Evolutionary conservation across 2,113 vertebrate species (phyloP).

Genomic region (Lucifuga dentata): DNA sequence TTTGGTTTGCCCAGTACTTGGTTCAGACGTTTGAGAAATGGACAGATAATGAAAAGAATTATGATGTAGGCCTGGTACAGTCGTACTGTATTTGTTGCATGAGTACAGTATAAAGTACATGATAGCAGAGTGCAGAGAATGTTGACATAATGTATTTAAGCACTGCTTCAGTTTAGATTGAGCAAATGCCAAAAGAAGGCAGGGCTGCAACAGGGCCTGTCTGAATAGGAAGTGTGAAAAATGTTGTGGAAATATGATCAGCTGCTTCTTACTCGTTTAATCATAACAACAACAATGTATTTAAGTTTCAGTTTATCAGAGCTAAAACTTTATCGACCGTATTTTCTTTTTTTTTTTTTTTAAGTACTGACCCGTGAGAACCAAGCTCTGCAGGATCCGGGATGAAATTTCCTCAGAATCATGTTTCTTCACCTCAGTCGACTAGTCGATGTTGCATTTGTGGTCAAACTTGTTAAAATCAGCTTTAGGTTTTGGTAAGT

Average conservation of each 20-base stretch:
- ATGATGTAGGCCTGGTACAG: too few species aligned
- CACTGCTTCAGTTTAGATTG: slow-evolving; percentile 10
- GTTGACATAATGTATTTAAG: too few species aligned
- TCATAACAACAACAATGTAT: not conserved
- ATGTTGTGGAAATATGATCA: not conserved
- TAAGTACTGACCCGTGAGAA: slow-evolving; percentile 68
- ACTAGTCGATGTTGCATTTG: slow-evolving; percentile 8
- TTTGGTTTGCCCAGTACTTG: too few species aligned
- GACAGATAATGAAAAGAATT: too few species aligned
- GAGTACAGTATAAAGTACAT: not conserved
- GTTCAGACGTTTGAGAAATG: too few species aligned
- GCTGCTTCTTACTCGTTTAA: not conserved
- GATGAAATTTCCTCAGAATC: slow-evolving; percentile 68
- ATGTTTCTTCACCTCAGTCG: slow-evolving; percentile 43
- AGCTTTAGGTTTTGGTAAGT: not conserved
- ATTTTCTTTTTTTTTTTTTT: too few species aligned
- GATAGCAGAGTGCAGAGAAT: slow-evolving; percentile 2
- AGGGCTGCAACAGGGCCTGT: slow-evolving; percentile 5
- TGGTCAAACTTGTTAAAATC: not conserved
- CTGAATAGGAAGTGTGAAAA: slow-evolving; percentile 38
- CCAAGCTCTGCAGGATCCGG: slow-evolving; percentile 57
- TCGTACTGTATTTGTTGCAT: not conserved
- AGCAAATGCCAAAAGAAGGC: slow-evolving; percentile 9
- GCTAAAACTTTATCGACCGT: too few species aligned
- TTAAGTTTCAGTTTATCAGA: too few species aligned